Conservation (phyloP, 2,797 vertebrate genomes). For the Spinibarbus caldwelli region DNA sequence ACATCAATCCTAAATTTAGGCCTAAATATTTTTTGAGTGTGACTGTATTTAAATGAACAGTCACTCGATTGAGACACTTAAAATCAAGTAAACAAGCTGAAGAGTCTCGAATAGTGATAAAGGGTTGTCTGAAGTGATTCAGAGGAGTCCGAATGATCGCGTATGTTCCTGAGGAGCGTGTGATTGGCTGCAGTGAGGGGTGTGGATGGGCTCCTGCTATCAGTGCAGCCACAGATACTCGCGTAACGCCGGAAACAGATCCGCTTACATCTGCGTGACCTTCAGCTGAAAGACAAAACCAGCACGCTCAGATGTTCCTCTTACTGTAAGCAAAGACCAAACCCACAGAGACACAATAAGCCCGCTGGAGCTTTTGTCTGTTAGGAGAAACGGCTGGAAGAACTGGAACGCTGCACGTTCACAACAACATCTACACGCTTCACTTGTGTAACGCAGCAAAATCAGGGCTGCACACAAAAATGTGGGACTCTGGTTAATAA, state of each 20-base stretch:
- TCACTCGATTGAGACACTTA: neutral
- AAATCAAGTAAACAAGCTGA: neutral
- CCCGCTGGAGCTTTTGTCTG: neutral
- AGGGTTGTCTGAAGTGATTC: neutral
- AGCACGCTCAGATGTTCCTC: slow-evolving; percentile 20
- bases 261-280: slow-evolving; percentile 49
- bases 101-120: neutral
- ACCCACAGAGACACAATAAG: slow-evolving; percentile 26
- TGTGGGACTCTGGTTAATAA: neutral
- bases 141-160: neutral
- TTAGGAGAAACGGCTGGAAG: neutral
- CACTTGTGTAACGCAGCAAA: neutral
- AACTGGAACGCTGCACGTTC: neutral
- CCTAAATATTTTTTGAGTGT: neutral
- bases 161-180: neutral
- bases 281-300: slow-evolving; percentile 54
- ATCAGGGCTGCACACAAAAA: neutral
- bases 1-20: no score
- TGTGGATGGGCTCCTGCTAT: slow-evolving; percentile 8
- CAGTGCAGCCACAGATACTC: slow-evolving; percentile 4
- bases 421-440: neutral
- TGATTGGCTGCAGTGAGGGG: neutral
- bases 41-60: no score
- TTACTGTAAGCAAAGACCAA: slow-evolving; percentile 38
- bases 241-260: slow-evolving; percentile 38